Conservation (phyloP, 2,113 vertebrate genomes). For the Chamaea fasciata region DNA sequence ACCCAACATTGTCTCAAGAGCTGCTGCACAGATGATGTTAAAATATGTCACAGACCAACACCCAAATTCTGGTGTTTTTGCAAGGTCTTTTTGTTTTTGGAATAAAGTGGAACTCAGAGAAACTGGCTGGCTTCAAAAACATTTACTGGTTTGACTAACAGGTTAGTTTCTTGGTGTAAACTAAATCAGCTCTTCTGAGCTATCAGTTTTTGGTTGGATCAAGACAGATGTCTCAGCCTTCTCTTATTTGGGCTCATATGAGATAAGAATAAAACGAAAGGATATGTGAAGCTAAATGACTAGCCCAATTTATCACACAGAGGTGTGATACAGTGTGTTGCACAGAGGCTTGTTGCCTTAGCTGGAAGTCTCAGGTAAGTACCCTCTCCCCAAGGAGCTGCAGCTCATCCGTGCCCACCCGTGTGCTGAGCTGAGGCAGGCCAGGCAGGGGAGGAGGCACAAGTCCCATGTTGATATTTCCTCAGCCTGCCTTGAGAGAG, state of each 20-base stretch:
- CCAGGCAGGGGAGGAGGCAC: accelerated
- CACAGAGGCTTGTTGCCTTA: accelerated
- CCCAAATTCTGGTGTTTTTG: background rate
- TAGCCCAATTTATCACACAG: background rate
- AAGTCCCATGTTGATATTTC: background rate
- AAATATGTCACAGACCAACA: background rate
- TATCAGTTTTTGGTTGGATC: background rate
- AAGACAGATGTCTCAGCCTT: background rate
- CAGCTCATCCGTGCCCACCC: background rate
- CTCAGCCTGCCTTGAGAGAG: background rate
- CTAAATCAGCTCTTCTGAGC: background rate
- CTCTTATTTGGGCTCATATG: background rate
- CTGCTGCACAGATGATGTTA: background rate
- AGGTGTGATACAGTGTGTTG: background rate
- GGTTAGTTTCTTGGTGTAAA: background rate
- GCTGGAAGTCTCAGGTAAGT: background rate
- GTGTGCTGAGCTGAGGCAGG: background rate
- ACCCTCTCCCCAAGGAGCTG: background rate
- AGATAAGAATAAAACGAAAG: background rate
- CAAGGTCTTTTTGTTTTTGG: background rate
- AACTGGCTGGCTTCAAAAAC: background rate
- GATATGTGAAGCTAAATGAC: background rate
- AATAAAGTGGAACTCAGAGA: background rate
- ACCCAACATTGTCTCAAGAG: background rate
- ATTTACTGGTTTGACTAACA: background rate